phyloP scores from a whole-genome alignment of 2,888 invertebrate genomes.

The Coelinius sp. region DNA sequence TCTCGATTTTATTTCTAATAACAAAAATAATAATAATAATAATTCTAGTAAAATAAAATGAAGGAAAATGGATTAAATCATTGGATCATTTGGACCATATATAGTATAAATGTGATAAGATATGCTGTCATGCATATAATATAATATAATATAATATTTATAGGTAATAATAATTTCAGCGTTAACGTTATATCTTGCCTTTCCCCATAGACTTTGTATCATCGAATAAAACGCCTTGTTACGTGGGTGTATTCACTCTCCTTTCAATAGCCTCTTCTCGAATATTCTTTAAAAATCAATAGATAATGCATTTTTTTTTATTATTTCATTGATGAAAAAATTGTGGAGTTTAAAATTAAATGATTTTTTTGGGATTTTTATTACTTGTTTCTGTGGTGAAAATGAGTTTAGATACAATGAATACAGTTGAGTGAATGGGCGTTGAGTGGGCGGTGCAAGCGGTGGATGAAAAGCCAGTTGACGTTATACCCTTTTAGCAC shows the following conservation, averaged over 20 bases:
- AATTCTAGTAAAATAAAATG: too few species aligned
- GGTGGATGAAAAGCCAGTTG: conserved; percentile 18
- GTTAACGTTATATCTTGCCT: neutral
- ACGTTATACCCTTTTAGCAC: conserved; percentile 24
- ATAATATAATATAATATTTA: too few species aligned
- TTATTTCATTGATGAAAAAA: neutral
- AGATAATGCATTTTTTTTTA: conserved; percentile 31
- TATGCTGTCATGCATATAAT: conserved; percentile 3
- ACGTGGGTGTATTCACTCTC: conserved; percentile 20
- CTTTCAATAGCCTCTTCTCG: conserved; percentile 15
- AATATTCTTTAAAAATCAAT: conserved; percentile 29
- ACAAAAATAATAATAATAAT: too few species aligned
- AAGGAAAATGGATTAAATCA: too few species aligned
- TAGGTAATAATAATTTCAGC: conserved; percentile 19
- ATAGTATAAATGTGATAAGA: neutral
- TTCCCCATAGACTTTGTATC: conserved; percentile 12
- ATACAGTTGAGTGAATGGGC: neutral
- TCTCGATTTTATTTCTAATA: neutral
- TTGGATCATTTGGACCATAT: too few species aligned
- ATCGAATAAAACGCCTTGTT: conserved; percentile 26
- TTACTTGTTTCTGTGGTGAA: neutral
- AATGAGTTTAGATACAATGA: neutral
- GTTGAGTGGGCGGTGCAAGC: neutral
- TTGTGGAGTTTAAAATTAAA: neutral
- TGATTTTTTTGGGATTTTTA: neutral